phyloP scores from a whole-genome alignment of 2,113 vertebrate species.

The Proterorhinus semilunaris region DNA sequence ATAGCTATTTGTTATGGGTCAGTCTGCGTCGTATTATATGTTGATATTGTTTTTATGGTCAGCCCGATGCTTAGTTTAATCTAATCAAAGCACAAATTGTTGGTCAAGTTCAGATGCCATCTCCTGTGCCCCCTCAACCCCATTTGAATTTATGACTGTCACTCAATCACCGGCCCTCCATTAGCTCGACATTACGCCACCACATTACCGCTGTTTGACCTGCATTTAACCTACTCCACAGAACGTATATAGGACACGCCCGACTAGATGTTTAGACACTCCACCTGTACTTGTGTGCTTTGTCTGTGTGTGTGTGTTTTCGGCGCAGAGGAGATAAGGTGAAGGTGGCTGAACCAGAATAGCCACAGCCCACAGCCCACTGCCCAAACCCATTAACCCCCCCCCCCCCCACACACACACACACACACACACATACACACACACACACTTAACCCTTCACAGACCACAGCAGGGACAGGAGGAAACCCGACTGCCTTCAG shows the following conservation, averaged over 20 bases:
- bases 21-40: too few species aligned
- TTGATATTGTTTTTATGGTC: too few species aligned
- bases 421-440: too few species aligned
- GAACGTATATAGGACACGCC: neutral
- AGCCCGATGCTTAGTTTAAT: too few species aligned
- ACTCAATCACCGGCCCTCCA: neutral
- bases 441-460: neutral
- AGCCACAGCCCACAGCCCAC: constrained; percentile 9
- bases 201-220: neutral
- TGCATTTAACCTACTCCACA: neutral
- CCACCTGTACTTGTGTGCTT: neutral
- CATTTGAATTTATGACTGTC: neutral
- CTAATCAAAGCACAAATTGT: too few species aligned
- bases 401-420: too few species aligned
- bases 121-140: neutral
- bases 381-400: constrained; percentile 10
- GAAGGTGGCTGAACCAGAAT: constrained; percentile 4
- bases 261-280: neutral
- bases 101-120: neutral
- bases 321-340: constrained; percentile 6
- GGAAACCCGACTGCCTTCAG: too few species aligned
- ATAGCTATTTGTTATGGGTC: too few species aligned
- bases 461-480: neutral
- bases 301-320: neutral
- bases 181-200: neutral